phyloP scores from a whole-genome alignment of 2,797 vertebrate species.

The Acomys russatus region DNA sequence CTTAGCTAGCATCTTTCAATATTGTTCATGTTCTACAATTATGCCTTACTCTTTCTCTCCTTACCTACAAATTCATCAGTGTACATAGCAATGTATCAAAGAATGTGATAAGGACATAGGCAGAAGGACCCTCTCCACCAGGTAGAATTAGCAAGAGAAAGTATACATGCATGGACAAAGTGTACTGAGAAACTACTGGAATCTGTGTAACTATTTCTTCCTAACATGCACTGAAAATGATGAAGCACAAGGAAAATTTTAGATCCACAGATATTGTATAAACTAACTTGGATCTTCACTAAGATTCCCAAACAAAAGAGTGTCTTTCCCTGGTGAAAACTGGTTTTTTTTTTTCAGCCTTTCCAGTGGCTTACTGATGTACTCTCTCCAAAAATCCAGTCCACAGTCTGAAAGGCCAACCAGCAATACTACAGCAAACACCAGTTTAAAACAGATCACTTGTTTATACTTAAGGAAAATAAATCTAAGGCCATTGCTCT shows the following conservation, averaged over 20 bases:
- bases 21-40: not conserved
- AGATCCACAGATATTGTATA: not conserved
- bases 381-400: not conserved
- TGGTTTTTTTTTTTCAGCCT: not conserved
- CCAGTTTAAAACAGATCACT: not conserved
- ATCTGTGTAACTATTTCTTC: not conserved
- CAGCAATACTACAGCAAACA: not conserved
- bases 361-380: not conserved
- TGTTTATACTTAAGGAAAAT: conserved; percentile 32
- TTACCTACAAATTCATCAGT: not conserved
- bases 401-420: not conserved
- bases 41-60: not conserved
- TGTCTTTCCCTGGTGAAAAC: not conserved
- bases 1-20: not conserved
- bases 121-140: not conserved
- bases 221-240: not conserved
- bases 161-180: not conserved
- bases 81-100: not conserved
- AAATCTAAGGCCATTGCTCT: conserved; percentile 8
- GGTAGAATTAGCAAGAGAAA: not conserved
- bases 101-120: not conserved
- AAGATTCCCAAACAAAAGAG: conserved; percentile 29
- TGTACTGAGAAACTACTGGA: not conserved
- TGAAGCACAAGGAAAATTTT: conserved; percentile 19
- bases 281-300: conserved; percentile 15